Evolutionary conservation across 2,113 vertebrate species (phyloP).

Genomic region (Mus pahari): DNA sequence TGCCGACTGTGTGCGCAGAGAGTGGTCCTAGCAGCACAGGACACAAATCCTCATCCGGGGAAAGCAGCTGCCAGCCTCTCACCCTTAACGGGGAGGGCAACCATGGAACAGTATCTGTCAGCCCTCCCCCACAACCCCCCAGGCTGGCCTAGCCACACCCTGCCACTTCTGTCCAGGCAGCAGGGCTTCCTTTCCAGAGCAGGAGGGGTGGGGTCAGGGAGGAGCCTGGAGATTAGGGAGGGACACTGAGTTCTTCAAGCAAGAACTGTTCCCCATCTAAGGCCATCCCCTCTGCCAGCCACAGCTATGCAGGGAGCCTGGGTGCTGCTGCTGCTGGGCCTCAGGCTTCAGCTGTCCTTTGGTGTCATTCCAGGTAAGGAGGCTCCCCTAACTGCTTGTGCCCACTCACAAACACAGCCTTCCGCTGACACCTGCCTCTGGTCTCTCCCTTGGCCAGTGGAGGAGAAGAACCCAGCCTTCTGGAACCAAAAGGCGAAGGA

Average conservation of each 20-base stretch:
- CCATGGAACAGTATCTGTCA: not conserved
- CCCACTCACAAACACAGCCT: no score
- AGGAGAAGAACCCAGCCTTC: constrained; percentile 88
- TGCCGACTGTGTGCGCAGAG: not conserved
- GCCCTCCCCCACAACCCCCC: no score
- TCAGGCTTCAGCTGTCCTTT: not conserved
- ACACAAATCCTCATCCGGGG: not conserved
- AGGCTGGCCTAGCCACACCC: not conserved
- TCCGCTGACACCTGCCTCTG: not conserved
- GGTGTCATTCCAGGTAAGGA: constrained; percentile 15
- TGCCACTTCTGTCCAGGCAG: not conserved
- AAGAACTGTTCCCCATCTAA: not conserved
- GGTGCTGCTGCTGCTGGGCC: not conserved
- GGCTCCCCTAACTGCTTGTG: fast-evolving
- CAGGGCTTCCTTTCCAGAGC: not conserved
- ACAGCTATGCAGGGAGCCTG: not conserved
- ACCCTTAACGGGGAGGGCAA: not conserved
- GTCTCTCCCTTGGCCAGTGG: constrained; percentile 73
- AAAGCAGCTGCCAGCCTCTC: not conserved
- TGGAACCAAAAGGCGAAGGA: constrained; percentile 91
- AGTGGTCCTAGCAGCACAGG: not conserved
- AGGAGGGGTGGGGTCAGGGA: not conserved
- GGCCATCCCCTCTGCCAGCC: not conserved
- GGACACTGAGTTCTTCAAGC: not conserved
- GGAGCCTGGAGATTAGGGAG: not conserved